These are phyloP conservation scores for Anodontia alba DNA, from an alignment of 2,888 invertebrate genomes.

Conservation along the genomic window DNA sequence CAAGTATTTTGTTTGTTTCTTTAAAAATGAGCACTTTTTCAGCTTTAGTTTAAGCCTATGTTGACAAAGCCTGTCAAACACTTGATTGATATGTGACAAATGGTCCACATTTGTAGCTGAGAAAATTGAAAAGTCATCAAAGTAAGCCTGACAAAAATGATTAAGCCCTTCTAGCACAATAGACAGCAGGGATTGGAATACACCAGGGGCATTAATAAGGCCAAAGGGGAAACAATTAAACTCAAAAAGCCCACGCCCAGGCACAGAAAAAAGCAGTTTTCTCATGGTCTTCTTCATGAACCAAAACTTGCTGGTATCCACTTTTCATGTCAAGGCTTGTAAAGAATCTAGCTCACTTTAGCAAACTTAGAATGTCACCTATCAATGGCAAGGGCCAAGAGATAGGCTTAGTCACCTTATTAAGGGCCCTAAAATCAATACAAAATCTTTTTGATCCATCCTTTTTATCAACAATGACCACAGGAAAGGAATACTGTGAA, in stretches of 20 bases:
- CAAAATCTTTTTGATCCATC: conserved; percentile 27
- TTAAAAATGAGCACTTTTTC: conserved; percentile 35
- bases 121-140: conserved; percentile 55
- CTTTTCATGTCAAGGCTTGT: too few relatives aligned
- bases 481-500: too few relatives aligned
- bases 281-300: conserved; percentile 42
- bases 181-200: conserved; percentile 36
- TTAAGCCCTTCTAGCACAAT: too few relatives aligned
- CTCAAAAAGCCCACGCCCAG: conserved; percentile 29
- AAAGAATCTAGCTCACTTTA: conserved; percentile 38
- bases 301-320: conserved; percentile 48
- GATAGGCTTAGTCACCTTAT: too few relatives aligned
- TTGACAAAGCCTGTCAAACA: too few relatives aligned
- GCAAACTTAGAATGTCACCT: conserved; percentile 32
- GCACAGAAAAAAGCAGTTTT: conserved; percentile 47
- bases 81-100: conserved; percentile 28
- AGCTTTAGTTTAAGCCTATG: conserved; percentile 36
- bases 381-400: too few relatives aligned
- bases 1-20: conserved; percentile 39
- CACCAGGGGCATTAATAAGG: conserved; percentile 38
- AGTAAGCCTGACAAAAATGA: too few relatives aligned
- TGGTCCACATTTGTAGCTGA: conserved; percentile 50
- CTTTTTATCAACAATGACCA: too few relatives aligned
- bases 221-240: too few relatives aligned
- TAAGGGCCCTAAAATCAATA: conserved; percentile 9